Base-by-base conservation (phyloP, 2,113 vertebrate species). In the Copsychus sechellarum region DNA sequence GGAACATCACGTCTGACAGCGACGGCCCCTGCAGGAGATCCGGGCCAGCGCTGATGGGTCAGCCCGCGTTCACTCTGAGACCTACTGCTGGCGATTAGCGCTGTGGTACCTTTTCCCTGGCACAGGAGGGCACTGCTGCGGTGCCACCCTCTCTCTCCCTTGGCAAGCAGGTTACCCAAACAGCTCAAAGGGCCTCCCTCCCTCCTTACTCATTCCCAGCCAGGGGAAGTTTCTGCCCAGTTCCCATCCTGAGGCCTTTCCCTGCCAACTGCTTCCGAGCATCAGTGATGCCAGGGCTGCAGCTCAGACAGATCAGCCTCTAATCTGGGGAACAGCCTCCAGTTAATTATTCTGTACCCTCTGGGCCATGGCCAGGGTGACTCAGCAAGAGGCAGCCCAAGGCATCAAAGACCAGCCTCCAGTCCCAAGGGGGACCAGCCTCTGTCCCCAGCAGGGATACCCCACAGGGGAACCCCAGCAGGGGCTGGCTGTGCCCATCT, bases 311-410 rank as follows among this genome's bases (percentile, higher is more conserved):
- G 82, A 92, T 92, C 92, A 91, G 80, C 56, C 91, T 94, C 74
- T 91, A 57, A 95, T 95, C 81, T 85, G 61, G 88, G 89, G 94
- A 96, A 76, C 66, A 89, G 93, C 29, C 91, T 91, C 86, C 1
- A 0, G 93, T 80, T 95, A 91, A 97, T 95, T 92, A 91, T 61
- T 87, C 69, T n/a, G 69, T 60, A 81, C 86, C 93, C 94, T 89
- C 85, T 89, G 94, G 91, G 93, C 91, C 36, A n/a, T 1, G 25
- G 91, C 94, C 95, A 92, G 81, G n/a, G 81, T 95, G 96, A 96
- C 89, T 97, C 94, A 95, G 92, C 94, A 95, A 40, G 73, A 77
- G 56, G 81, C 51, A 64, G 95, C 60, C 84, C 70, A 76, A 78
- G 14, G 0, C 45, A 67, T 24, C 29, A 6, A 77, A 50, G 45